Base-by-base conservation (phyloP, 2,113 vertebrate genomes). In the Bucco capensis region DNA sequence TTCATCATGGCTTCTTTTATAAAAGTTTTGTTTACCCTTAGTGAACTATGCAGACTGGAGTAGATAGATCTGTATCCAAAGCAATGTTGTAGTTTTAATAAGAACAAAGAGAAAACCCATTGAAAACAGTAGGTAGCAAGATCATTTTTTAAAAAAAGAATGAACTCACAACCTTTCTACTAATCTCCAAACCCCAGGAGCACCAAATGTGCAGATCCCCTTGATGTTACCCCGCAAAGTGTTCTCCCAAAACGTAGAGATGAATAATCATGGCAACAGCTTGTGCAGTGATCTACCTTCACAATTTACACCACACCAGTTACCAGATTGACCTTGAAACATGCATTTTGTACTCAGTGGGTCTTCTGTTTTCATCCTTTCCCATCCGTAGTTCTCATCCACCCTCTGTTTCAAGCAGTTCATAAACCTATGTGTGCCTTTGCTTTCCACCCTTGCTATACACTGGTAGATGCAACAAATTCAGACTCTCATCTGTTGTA, bases 361-460 rank as follows among this genome's bases (percentile, higher is more conserved):
- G 70, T 95, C 94, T 92, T 95, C 86, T 90, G 70, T 67, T 93
- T 86, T 86, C 10, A 24, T 90, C 73, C 72, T 86, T 81, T 74
- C 51, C 65, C n/a, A 19, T 3, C 19, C 51, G 40, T 9, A 0
- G 9, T 25, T 82, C 86, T 40, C 72, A 77, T 65, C 53, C 87
- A 96, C 91, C 94, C 92, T 93, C 92, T 90, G 28, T 73, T 83
- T 57, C 6, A 88, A 93, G 95, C 82, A 88, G 57, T 90, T 91
- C 96, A 94, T 97, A 92, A 97, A 95, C 98, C 97, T 97, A 97
- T 94, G 98, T 98, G 98, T 99, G 99, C 99, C 99, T 99, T 98
- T 98, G 98, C 98, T 98, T 98, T 97, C 98, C 98, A 98, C 98
- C 98, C 98, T 98, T 97, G 98, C 97, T 98, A 98, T 98, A 98